phyloP scores from a whole-genome alignment of 2,888 invertebrate species.

The Scaptomyza parva region DNA sequence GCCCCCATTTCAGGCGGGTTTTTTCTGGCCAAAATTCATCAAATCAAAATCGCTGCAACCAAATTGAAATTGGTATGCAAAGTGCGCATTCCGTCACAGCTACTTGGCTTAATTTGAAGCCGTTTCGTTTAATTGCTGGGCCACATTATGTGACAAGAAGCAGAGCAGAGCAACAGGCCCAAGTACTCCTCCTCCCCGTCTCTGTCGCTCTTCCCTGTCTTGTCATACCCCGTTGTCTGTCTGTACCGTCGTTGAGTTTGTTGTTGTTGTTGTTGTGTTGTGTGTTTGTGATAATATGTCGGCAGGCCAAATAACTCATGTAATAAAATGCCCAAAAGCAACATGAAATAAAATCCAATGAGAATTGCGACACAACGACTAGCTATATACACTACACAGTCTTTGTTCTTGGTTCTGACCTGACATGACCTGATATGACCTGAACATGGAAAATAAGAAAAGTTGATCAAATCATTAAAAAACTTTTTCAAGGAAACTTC shows the following conservation, averaged over 20 bases:
- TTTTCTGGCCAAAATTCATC: conserved; percentile 42
- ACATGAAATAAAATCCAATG: conserved; percentile 46
- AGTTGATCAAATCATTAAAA: too few species aligned
- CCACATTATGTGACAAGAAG: conserved; percentile 77
- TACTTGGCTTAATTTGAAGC: conserved; percentile 78
- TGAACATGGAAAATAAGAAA: too few species aligned
- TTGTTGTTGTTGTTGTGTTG: conserved; percentile 2
- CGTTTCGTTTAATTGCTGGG: conserved; percentile 80
- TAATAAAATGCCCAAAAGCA: conserved; percentile 55
- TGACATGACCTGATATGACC: too few species aligned
- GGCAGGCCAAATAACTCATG: conserved; percentile 62
- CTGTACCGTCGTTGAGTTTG: conserved; percentile 1
- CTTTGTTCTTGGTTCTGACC: too few species aligned
- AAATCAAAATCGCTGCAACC: conserved; percentile 44
- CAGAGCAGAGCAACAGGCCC: conserved; percentile 62
- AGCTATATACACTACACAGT: conserved; percentile 16
- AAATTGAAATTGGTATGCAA: conserved; percentile 77
- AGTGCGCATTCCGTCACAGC: conserved; percentile 64
- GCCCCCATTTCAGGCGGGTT: conserved; percentile 47
- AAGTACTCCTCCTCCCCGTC: conserved; percentile 6
- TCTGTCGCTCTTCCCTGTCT: not conserved
- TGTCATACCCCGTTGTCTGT: too few species aligned
- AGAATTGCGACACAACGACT: conserved; percentile 11
- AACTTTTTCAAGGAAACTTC: too few species aligned
- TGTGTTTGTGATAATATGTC: conserved; percentile 55